These are phyloP conservation scores for Plectus sambesii DNA, from an alignment of 1,140 invertebrate genomes.

Conservation along the genomic window DNA sequence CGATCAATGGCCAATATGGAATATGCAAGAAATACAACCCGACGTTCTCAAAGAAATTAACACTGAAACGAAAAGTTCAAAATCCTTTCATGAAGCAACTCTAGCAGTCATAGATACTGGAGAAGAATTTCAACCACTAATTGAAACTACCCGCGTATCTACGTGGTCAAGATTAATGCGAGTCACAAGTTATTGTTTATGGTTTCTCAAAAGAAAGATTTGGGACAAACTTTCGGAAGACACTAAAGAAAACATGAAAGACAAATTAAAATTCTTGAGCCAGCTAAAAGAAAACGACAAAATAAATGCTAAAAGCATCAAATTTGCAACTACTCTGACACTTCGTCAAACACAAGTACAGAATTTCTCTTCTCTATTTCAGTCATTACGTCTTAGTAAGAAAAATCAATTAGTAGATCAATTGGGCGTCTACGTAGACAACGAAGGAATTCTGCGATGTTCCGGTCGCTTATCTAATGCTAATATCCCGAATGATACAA, in stretches of 20 bases:
- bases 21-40: neutral
- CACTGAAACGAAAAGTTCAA: neutral
- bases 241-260: neutral
- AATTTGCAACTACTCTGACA: neutral
- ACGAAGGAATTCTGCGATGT: constrained; percentile 1
- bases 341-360: neutral
- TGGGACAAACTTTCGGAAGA: neutral
- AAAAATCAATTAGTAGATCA: constrained; percentile 1
- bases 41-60: neutral
- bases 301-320: neutral
- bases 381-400: constrained; percentile 1
- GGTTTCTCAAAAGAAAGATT: neutral
- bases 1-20: constrained; percentile 3
- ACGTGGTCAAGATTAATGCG: neutral
- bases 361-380: neutral
- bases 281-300: neutral
- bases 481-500: neutral
- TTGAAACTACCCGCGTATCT: neutral
- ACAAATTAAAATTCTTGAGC: too few species aligned
- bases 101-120: neutral
- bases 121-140: neutral
- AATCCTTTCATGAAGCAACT: too few species aligned
- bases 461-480: neutral
- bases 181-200: neutral
- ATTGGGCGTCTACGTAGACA: neutral